Base-by-base conservation (phyloP, 37 sponge, comb jelly and placozoan genomes). In the Beroe ovata region DNA sequence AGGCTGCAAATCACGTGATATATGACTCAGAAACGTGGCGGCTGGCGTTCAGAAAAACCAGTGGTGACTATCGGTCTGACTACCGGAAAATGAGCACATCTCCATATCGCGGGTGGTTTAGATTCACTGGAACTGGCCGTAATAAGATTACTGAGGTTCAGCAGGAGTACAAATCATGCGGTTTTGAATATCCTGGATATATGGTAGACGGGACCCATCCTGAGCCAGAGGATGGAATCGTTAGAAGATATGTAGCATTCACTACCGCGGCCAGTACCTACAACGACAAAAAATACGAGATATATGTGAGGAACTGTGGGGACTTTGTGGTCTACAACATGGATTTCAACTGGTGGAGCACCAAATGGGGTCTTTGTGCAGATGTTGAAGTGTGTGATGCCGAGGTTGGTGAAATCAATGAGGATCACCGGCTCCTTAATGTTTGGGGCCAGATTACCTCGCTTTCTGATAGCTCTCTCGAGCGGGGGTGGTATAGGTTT, bases 331-430 rank as follows among this genome's bases (percentile, higher is more conserved):
- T 77, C 8, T 77, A 77, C 54, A 41, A 39, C 84, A 20, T 77
- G 42, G 25, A 77, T 54, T 77, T 77, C 28, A 77, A 42, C 84
- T 77, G 41, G 47, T 42, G 84, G 54, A 42, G 20, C 54, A 20
- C 38, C 25, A 77, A 77, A 30, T 77, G 84, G 84, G 84, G 54
- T n/a, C 84, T 77, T 3, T 77, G 84, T 77, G 84, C 41, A 1
- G 84, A 77, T 20, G 41, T 54, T 0, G 84, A 77, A 16, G 54
- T 77, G 54, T 77, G 84, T 36, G 14, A 39, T 1, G 84, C 84
- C 21, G 38, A 36, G 4, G 84, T 77, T 11, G 38, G 2, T 6
- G 84, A 77, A 25, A 33, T 77, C 23, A 35, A 77, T 11, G 47
- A 77, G n/a, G 54, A 39, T 40, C 42, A 77, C 47, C 21, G 84